Percentiles rank a stretch among this genome's conserved stretches.
Conservation (phyloP, 1,140 invertebrate species). For the Euschistus heros region DNA sequence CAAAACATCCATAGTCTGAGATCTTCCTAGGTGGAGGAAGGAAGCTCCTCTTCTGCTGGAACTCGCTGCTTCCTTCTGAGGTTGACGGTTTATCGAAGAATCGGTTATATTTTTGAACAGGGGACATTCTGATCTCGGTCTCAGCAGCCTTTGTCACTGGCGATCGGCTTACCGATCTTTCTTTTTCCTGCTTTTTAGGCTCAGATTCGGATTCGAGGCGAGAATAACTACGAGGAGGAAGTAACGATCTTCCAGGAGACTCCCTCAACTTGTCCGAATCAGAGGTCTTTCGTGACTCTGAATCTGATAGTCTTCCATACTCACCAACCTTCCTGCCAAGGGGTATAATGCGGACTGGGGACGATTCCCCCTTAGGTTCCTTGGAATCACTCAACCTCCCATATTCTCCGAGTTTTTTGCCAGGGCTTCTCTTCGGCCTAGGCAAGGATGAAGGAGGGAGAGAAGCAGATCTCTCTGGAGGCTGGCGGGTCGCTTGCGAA, state of each 20-base stretch:
- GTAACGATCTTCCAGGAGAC: conserved; percentile 15
- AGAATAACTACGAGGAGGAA: conserved; percentile 23
- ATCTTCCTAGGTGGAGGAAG: conserved; percentile 31
- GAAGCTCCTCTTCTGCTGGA: conserved; percentile 25
- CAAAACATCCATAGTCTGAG: conserved; percentile 29
- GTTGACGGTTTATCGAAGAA: conserved; percentile 20
- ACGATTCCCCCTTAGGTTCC: conserved; percentile 30
- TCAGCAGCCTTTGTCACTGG: background rate
- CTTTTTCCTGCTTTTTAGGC: background rate
- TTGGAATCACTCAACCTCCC: conserved; percentile 33
- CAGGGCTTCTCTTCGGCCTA: conserved; percentile 47
- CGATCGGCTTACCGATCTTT: conserved; percentile 2
- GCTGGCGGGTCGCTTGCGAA: conserved; percentile 43
- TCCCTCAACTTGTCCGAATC: conserved; percentile 11
- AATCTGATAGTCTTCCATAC: conserved; percentile 31
- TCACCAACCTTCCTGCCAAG: conserved; percentile 30
- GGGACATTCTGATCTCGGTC: conserved; percentile 7
- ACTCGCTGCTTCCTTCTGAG: conserved; percentile 17
- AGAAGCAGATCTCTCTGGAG: conserved; percentile 41
- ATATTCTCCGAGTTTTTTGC: conserved; percentile 31
- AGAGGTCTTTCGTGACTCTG: conserved; percentile 11
- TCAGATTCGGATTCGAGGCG: conserved; percentile 12
- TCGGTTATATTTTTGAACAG: background rate
- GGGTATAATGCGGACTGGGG: conserved; percentile 23
- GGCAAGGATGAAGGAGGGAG: conserved; percentile 55